Evolutionary conservation across 2,797 vertebrate species (phyloP).

Genomic region (Coluber constrictor): DNA sequence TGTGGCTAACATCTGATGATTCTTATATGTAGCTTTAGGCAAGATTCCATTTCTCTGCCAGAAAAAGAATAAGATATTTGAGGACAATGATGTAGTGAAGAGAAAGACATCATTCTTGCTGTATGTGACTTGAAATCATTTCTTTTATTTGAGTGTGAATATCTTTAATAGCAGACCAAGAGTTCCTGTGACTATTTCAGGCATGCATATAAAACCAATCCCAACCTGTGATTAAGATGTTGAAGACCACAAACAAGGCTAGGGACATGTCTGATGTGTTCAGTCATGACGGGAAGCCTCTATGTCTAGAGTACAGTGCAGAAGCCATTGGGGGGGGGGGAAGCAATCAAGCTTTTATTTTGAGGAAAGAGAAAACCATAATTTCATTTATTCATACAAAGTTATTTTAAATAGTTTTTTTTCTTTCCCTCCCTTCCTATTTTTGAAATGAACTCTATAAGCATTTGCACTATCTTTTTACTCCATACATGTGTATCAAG

Average conservation of each 20-base stretch:
- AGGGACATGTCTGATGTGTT: not conserved
- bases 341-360: not conserved
- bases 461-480: not conserved
- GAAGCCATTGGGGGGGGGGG: too few relatives aligned
- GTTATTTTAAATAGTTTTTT: not conserved
- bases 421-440: not conserved
- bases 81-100: not conserved
- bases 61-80: not conserved
- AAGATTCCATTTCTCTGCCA: not conserved
- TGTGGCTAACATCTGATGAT: not conserved
- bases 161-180: too few relatives aligned
- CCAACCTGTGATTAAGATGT: not conserved
- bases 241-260: not conserved
- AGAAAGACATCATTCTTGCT: not conserved
- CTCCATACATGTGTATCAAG: not conserved
- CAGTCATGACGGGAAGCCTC: not conserved
- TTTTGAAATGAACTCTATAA: not conserved
- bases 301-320: not conserved
- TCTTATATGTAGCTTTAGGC: not conserved
- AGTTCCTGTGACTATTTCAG: not conserved
- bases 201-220: not conserved
- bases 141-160: not conserved
- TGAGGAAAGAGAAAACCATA: not conserved
- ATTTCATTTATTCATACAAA: not conserved
- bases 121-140: not conserved